Percentiles rank a stretch among this genome's conserved stretches.
These are phyloP conservation scores for Glossophaga mutica DNA, from an alignment of 2,797 vertebrate genomes.

Conservation along the genomic window DNA sequence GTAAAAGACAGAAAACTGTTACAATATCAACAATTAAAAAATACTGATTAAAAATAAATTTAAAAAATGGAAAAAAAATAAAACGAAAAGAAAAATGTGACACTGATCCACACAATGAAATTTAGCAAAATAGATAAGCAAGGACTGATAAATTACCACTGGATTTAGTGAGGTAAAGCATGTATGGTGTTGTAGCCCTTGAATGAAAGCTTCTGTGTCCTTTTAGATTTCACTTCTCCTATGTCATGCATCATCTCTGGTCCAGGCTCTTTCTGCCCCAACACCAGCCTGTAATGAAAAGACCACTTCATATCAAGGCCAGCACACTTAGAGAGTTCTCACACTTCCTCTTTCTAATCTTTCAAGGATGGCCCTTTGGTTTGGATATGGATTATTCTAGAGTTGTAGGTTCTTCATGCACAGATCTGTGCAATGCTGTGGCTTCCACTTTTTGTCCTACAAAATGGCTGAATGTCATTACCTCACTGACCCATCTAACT, in stretches of 20 bases:
- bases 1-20: too few species aligned
- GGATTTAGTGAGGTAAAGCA: not conserved
- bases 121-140: not conserved
- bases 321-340: not conserved
- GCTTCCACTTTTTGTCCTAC: not conserved
- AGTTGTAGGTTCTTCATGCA: not conserved
- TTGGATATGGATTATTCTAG: not conserved
- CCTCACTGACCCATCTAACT: not conserved
- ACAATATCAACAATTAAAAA: too few species aligned
- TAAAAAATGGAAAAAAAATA: too few species aligned
- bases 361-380: not conserved
- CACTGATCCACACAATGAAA: not conserved
- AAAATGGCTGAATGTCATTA: not conserved
- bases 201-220: not conserved
- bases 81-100: not conserved
- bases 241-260: not conserved
- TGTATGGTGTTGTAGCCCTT: not conserved
- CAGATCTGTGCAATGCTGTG: not conserved
- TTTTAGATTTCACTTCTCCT: not conserved
- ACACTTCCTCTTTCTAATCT: not conserved
- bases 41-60: too few species aligned
- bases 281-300: not conserved
- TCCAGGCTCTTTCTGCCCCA: not conserved
- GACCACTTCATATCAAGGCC: not conserved
- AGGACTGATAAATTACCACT: not conserved